Evolutionary conservation across 2,888 invertebrate genomes (phyloP), one percentile per base, ranked within the genome.

Genomic region (Ephialtes manifestator): DNA sequence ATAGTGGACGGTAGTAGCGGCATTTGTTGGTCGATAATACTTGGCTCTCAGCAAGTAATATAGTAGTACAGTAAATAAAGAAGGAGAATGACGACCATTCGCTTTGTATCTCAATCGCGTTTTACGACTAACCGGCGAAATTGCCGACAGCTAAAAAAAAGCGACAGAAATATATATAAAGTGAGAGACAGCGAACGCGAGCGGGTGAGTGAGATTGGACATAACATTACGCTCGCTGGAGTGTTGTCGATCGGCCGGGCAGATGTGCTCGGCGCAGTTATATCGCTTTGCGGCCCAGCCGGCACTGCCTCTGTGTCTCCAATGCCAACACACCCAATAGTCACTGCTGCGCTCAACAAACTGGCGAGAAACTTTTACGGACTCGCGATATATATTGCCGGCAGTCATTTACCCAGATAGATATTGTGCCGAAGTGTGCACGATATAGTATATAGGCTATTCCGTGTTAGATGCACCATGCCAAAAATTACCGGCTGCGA

Each of bases 181-280:
- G 48, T 68, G 51, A 53, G 70, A 70, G 35, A 70, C 31, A 8
- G 68, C 1, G 20, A 35, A 31, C 63, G 15, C 28, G 35, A 15
- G 53, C 67, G 76, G 43, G 46, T 46, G 68, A 65, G 31, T 20
- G 51, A 82, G 83, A 63, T 72, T 85, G 76, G 76, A 82, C 82
- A 68, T 70, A 53, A 81, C 60, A 83, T 83, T 77, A 67, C 76
- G 43, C 76, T 83, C 76, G 80, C 7, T 80, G 72, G 82, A 83
- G 83, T 72, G 85, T 83, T 72, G 85, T 83, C 83, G 85, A 85
- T 85, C 85, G 85, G 67, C 68, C 46, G 46, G 43, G 80, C 85
- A 83, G 83, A 85, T 85, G 85, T 85, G 65, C 65, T 63, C 35
- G 76, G 76, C 67, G 71, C 35, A 31, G 31, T 10, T 10, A 70